A percentile compares a stretch with the other conserved stretches of the same genome.
phyloP scores from a whole-genome alignment of 2,797 vertebrate species.

The Crenichthys baileyi region DNA sequence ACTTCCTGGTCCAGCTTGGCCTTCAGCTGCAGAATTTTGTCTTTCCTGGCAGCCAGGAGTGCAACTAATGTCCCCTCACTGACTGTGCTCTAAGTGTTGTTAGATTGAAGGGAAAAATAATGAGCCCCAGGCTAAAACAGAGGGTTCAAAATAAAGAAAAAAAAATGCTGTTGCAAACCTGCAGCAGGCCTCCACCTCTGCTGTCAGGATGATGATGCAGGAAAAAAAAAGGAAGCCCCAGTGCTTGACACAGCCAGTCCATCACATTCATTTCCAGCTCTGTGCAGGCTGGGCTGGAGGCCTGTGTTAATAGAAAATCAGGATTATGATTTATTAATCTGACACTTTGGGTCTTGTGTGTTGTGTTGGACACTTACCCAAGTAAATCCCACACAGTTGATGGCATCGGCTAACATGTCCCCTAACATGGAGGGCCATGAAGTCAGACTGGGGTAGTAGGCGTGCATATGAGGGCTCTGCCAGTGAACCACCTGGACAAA shows the following conservation, averaged over 20 bases:
- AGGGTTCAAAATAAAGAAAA: not conserved
- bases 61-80: constrained; percentile 94
- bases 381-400: constrained; percentile 97
- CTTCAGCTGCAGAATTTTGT: constrained; percentile 88
- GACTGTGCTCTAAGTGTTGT: constrained; percentile 86
- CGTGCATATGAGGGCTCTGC: constrained; percentile 99
- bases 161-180: constrained; percentile 76
- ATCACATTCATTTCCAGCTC: constrained; percentile 95
- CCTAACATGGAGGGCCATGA: constrained; percentile 97
- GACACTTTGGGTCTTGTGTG: not conserved
- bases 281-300: constrained; percentile 93
- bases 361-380: constrained; percentile 83
- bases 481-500: constrained; percentile 92
- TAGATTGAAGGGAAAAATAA: not conserved
- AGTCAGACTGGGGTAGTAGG: constrained; percentile 93
- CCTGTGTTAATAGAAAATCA: constrained; percentile 73
- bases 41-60: constrained; percentile 92
- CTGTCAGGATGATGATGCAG: constrained; percentile 89
- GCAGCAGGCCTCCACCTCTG: constrained; percentile 91
- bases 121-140: not conserved
- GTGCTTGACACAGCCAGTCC: constrained; percentile 96
- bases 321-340: not conserved
- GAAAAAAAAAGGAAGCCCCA: constrained; percentile 92
- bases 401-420: constrained; percentile 96
- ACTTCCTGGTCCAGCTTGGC: constrained; percentile 78